Base-by-base conservation (phyloP, 2,888 invertebrate genomes). In the Fragum fragum region DNA sequence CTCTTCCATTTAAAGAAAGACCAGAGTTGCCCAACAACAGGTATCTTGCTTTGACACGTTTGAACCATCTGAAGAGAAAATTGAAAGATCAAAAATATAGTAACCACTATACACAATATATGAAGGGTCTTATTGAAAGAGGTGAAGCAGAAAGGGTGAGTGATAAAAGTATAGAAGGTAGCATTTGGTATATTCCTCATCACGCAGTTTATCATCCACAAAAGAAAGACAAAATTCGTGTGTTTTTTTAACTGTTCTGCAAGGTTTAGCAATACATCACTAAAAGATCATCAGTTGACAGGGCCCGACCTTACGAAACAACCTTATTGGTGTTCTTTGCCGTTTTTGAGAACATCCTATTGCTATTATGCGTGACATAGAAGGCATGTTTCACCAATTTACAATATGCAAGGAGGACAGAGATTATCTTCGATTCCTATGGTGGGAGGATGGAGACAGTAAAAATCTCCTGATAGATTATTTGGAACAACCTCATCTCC, bases 221-320 rank as follows among this genome's bases (percentile, higher is more conserved):
- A 21, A 87, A 87, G 61, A 78, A 76, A 16, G 72, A 85, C 16
- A 85, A 83, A 70, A 59, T 86, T 3, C 39, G 83, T 21, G 81
- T 87, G 6, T 82, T 85, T 7, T n/a, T 86, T 84, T 57, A 85
- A 88, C 26, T 86, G 81, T 72, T 47, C 76, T 1, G 77, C 81
- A 29, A 26, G 26, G 21, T 85, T 26, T 18, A 23, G 36, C 1
- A 70, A 52, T 16, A 16, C 11, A 39, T 63, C 47, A 18, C 39
- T 85, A n/a, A 85, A 85, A 42, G 26, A 61, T 1, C 68, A 70
- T 57, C 63, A 87, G 21, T 55, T 88, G 53, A 29, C 11, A 16
- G 87, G 85, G 16, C 87, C 87, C 18, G 83, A 88, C 39, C 47
- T 86, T 28, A 81, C 87, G 3, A 87, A n/a, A 87, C 68, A 61